These are phyloP conservation scores for Aptenodytes forsteri DNA, from an alignment of 2,113 vertebrate species.

Conservation along the genomic window DNA sequence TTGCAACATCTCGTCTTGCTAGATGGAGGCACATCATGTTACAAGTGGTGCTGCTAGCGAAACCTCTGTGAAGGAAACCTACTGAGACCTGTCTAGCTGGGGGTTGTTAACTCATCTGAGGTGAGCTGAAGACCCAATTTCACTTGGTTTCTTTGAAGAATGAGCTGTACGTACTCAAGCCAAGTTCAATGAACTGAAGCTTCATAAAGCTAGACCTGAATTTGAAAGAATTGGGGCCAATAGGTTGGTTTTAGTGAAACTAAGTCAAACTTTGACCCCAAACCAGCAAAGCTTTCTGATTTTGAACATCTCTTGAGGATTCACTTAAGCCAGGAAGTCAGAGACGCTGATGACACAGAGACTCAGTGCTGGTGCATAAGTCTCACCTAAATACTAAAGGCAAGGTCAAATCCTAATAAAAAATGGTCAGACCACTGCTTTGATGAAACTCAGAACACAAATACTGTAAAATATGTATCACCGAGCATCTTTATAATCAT, in stretches of 20 bases:
- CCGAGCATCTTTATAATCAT: neutral
- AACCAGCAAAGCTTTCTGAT: neutral
- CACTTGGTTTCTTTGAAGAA: neutral
- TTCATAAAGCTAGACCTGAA: neutral
- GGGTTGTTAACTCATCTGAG: neutral
- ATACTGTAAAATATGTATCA: neutral
- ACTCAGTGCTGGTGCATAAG: neutral
- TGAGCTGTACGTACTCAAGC: fast-evolving
- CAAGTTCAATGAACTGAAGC: neutral
- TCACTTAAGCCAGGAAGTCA: neutral
- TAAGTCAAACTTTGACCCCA: neutral
- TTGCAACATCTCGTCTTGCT: neutral
- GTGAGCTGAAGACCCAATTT: neutral
- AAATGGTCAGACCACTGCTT: neutral
- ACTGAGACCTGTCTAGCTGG: neutral
- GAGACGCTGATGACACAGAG: neutral
- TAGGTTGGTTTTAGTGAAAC: neutral
- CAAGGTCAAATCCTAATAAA: neutral
- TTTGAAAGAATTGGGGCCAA: neutral
- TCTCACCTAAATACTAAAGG: neutral
- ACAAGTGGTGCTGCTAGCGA: neutral
- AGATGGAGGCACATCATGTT: neutral
- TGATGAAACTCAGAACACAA: neutral
- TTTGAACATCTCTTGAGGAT: neutral
- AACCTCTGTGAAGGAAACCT: neutral